phyloP scores from a whole-genome alignment of 2,113 vertebrate genomes.

The Anoplopoma fimbria region DNA sequence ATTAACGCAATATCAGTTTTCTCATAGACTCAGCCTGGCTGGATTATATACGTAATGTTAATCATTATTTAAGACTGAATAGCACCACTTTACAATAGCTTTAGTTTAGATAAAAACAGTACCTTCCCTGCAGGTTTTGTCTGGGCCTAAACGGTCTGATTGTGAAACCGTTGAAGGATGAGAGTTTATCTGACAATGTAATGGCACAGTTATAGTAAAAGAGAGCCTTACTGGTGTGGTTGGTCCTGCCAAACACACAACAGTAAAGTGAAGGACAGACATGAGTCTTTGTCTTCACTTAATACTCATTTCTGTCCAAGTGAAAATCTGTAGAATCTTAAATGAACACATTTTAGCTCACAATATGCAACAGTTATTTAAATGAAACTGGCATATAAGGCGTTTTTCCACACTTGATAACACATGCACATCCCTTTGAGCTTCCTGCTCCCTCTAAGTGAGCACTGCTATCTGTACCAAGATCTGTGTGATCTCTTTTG shows the following conservation, averaged over 20 bases:
- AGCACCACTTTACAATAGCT: not conserved
- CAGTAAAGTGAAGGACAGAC: not conserved
- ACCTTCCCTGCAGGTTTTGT: not conserved
- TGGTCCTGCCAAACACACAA: not conserved
- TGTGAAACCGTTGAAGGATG: not conserved
- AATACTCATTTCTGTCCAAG: not conserved
- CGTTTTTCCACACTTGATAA: conserved; percentile 10
- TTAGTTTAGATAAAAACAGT: not conserved
- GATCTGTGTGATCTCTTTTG: conserved; percentile 33
- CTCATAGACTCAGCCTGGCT: not conserved
- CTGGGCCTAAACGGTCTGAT: not conserved
- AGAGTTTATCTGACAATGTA: not conserved
- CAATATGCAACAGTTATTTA: not conserved
- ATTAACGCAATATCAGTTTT: not conserved
- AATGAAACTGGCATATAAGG: not conserved
- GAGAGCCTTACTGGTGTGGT: not conserved
- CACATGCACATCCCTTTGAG: conserved; percentile 12
- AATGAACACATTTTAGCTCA: not conserved
- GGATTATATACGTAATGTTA: not conserved
- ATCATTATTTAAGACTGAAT: not conserved
- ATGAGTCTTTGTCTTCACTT: not conserved
- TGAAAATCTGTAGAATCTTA: conserved; percentile 1
- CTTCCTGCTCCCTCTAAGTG: not conserved
- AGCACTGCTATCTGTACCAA: not conserved
- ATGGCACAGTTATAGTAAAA: not conserved